Evolutionary conservation across 2,888 invertebrate species (phyloP).

Genomic region (Sicus ferrugineus): DNA sequence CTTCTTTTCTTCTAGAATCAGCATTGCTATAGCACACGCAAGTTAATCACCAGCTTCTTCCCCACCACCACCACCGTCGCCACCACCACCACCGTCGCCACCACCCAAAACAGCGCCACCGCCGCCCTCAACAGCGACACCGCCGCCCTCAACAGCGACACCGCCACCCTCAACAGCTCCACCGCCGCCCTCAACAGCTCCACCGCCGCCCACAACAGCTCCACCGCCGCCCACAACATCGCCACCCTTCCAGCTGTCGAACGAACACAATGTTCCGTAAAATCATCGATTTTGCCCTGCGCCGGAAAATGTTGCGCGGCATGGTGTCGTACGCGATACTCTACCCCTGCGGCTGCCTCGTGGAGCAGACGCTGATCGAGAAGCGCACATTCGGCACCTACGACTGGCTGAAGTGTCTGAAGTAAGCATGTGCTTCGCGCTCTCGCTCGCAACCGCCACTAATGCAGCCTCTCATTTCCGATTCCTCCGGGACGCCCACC

Average conservation of each 20-base stretch:
- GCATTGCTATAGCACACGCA: background rate
- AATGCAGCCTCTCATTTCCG: background rate
- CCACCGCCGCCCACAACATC: background rate
- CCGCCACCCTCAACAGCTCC: background rate
- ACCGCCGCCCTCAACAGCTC: background rate
- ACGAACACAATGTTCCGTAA: constrained; percentile 58
- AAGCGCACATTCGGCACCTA: constrained; percentile 66
- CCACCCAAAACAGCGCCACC: constrained; percentile 26
- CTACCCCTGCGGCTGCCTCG: constrained; percentile 69
- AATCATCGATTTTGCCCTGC: constrained; percentile 64
- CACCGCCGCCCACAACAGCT: background rate
- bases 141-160: constrained; percentile 18
- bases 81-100: background rate
- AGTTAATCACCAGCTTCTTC: background rate
- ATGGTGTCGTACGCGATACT: constrained; percentile 70
- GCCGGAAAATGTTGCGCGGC: constrained; percentile 68
- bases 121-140: constrained; percentile 32
- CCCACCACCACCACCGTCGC: background rate
- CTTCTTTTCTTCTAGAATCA: background rate
- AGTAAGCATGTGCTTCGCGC: constrained; percentile 47
- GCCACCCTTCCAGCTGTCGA: background rate
- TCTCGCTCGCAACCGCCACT: background rate
- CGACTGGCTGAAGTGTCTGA: constrained; percentile 68
- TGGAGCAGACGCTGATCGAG: constrained; percentile 68
- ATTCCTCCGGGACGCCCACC: background rate